A percentile compares a stretch with the other conserved stretches of the same genome.
phyloP scores from a whole-genome alignment of 2,888 invertebrate species.

The Tachina grossa region DNA sequence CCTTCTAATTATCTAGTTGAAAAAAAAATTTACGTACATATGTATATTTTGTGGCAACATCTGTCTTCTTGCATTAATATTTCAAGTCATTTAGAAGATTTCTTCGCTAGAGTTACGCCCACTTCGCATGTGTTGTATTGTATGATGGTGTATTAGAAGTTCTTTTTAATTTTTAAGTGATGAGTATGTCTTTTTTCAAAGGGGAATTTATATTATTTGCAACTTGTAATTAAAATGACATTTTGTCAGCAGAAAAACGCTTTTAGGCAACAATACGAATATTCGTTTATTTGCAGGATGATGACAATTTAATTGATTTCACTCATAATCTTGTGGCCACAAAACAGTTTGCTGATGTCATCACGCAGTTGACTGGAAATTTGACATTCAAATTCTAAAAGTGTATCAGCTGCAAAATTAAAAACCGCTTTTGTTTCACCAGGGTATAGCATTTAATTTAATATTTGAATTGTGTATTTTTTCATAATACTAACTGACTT shows the following conservation, averaged over 20 bases:
- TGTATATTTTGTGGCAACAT: constrained; percentile 33
- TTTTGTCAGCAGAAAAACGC: constrained; percentile 49
- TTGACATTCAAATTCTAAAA: constrained; percentile 5
- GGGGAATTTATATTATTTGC: constrained; percentile 3
- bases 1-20: constrained; percentile 3
- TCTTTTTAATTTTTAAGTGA: constrained; percentile 27
- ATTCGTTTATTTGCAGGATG: constrained; percentile 38
- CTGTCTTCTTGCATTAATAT: constrained; percentile 41
- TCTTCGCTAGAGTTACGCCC: constrained; percentile 52
- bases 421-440: constrained; percentile 1
- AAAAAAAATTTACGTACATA: background rate
- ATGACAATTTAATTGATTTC: constrained; percentile 71
- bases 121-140: constrained; percentile 52
- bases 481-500: background rate
- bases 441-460: background rate
- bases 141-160: constrained; percentile 8
- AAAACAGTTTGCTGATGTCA: constrained; percentile 52
- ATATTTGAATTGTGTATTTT: background rate
- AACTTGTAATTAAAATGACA: constrained; percentile 66
- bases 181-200: background rate
- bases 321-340: constrained; percentile 42
- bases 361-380: constrained; percentile 7
- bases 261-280: background rate
- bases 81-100: constrained; percentile 38
- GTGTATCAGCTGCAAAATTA: constrained; percentile 50